A percentile compares a stretch with the other conserved stretches of the same genome.
Conservation (phyloP, 2,888 invertebrate genomes). For the Cantharis rufa region DNA sequence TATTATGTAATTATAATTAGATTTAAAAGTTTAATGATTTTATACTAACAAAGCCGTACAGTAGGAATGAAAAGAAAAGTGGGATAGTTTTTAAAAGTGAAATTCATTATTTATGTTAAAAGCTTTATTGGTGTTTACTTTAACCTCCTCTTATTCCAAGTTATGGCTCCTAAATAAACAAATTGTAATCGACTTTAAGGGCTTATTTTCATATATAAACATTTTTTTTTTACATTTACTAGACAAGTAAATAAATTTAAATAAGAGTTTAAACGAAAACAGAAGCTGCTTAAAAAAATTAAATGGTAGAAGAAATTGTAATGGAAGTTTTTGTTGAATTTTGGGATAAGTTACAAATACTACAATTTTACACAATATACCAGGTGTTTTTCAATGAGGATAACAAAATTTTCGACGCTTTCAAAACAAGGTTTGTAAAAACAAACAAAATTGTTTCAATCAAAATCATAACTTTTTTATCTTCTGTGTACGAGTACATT, state of each 20-base stretch:
- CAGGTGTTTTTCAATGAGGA: too few relatives aligned
- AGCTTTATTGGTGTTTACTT: not conserved
- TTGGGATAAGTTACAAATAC: too few relatives aligned
- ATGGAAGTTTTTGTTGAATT: too few relatives aligned
- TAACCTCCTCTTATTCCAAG: not conserved
- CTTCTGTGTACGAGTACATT: too few relatives aligned
- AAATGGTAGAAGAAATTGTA: too few relatives aligned
- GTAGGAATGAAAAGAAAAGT: not conserved
- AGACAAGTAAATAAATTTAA: not conserved
- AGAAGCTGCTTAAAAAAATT: not conserved
- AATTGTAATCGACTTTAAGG: not conserved
- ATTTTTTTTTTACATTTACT: not conserved
- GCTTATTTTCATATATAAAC: not conserved
- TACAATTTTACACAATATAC: too few relatives aligned
- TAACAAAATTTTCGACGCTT: too few relatives aligned
- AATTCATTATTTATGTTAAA: not conserved
- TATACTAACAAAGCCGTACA: not conserved
- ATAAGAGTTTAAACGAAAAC: not conserved
- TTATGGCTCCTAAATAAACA: constrained; percentile 2
- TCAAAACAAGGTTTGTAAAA: too few relatives aligned
- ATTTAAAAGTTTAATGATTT: not conserved
- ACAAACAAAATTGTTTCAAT: too few relatives aligned
- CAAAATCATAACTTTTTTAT: too few relatives aligned
- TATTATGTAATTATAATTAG: too few relatives aligned
- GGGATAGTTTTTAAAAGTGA: not conserved